phyloP scores from a whole-genome alignment of 64 coral and sea anemone genomes.

The Dendrophyllia cribrosa region DNA sequence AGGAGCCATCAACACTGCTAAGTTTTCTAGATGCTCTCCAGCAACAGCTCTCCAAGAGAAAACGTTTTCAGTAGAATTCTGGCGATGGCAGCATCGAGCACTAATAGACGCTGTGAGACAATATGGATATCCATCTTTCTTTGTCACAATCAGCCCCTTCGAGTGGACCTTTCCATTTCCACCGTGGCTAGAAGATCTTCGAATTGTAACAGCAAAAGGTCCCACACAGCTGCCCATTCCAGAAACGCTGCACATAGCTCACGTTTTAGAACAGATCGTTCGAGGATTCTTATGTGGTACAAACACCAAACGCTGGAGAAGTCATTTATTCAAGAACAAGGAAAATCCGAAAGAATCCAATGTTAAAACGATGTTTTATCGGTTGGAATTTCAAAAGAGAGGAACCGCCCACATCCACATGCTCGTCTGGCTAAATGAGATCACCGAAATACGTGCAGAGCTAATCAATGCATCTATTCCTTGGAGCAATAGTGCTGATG shows the following conservation, averaged over 20 bases:
- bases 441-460: too few relatives aligned
- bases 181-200: background rate
- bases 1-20: too few relatives aligned
- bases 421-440: too few relatives aligned
- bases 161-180: slow-evolving; percentile 22
- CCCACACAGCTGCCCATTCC: slow-evolving; percentile 5
- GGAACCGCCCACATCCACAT: too few relatives aligned
- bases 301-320: background rate
- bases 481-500: too few relatives aligned
- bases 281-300: background rate
- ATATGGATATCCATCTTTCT: slow-evolving; percentile 22
- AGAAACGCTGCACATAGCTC: slow-evolving; percentile 26
- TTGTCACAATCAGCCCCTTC: background rate
- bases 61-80: too few relatives aligned
- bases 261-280: background rate
- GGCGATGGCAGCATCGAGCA: too few relatives aligned
- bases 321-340: background rate
- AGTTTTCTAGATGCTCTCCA: too few relatives aligned
- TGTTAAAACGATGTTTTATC: background rate
- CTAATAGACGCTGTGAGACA: slow-evolving; percentile 9
- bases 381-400: too few relatives aligned
- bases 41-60: too few relatives aligned
- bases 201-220: background rate
- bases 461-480: too few relatives aligned
- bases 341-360: background rate